These are phyloP conservation scores for Cardiocondyla obscurior DNA, from an alignment of 1,140 invertebrate species.

Conservation along the genomic window DNA sequence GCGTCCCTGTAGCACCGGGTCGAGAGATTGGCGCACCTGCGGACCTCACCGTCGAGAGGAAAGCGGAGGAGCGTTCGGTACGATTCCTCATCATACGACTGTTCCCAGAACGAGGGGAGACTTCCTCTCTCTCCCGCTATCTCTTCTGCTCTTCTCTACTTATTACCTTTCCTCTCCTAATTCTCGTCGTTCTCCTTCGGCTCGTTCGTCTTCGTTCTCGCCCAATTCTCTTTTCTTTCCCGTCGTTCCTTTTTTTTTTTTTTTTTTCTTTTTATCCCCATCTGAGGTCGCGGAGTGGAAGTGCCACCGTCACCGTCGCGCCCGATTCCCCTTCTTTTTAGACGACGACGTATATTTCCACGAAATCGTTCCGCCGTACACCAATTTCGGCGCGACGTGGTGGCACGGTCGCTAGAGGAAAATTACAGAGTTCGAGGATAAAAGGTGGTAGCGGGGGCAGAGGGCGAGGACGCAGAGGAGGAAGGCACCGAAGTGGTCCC, in stretches of 20 bases:
- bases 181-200: conserved; percentile 55
- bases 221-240: neutral
- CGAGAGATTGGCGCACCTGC: conserved; percentile 47
- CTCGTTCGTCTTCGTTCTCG: conserved; percentile 30
- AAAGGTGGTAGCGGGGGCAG: conserved; percentile 57
- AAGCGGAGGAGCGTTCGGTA: conserved; percentile 29
- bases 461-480: conserved; percentile 64
- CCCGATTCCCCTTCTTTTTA: conserved; percentile 37
- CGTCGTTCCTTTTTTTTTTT: neutral
- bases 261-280: neutral
- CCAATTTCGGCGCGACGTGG: conserved; percentile 73
- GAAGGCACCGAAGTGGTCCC: conserved; percentile 61
- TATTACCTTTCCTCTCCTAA: conserved; percentile 46
- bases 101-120: conserved; percentile 39
- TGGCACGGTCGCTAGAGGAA: conserved; percentile 74
- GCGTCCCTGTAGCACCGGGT: conserved; percentile 8
- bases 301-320: conserved; percentile 63
- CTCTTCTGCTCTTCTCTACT: conserved; percentile 9
- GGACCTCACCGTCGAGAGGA: conserved; percentile 29
- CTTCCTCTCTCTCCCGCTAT: conserved; percentile 8
- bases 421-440: conserved; percentile 75
- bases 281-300: conserved; percentile 47
- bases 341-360: conserved; percentile 62
- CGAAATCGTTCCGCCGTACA: conserved; percentile 68
- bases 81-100: conserved; percentile 48